Evolutionary conservation across 2,113 vertebrate species (phyloP).

Genomic region (Sturnus vulgaris): DNA sequence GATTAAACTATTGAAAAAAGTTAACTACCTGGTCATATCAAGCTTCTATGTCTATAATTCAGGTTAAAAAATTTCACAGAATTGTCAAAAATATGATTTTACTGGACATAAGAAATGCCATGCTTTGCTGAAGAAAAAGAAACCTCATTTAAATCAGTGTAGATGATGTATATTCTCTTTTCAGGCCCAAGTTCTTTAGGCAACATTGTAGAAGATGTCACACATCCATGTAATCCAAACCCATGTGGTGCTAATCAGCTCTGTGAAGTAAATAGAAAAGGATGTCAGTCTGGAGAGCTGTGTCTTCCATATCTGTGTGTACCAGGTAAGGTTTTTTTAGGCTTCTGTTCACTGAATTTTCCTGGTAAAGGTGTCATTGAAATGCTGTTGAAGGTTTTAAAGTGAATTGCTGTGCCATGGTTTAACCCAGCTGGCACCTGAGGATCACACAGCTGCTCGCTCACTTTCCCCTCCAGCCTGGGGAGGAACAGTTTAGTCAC

Average conservation of each 20-base stretch:
- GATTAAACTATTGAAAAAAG: background rate
- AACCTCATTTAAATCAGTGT: background rate
- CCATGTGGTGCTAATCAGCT: slow-evolving; percentile 90
- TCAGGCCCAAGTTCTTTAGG: slow-evolving; percentile 87
- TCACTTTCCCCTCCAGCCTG: rapidly evolving
- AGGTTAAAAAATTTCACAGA: background rate
- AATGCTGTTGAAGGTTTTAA: background rate
- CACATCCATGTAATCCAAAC: slow-evolving; percentile 97
- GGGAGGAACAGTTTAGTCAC: background rate
- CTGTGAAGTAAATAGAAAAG: slow-evolving; percentile 94
- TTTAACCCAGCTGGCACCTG: background rate
- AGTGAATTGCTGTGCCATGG: background rate
- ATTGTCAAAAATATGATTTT: background rate
- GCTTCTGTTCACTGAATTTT: background rate
- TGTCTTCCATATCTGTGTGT: slow-evolving; percentile 90
- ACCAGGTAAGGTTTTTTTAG: slow-evolving; percentile 75
- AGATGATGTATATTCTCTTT: background rate
- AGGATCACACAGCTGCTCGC: rapidly evolving
- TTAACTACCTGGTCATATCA: background rate
- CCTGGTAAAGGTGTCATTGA: background rate
- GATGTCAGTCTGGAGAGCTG: slow-evolving; percentile 82
- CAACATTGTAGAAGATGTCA: slow-evolving; percentile 86
- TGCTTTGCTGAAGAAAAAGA: background rate
- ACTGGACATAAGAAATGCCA: background rate
- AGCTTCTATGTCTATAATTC: background rate